Evolutionary conservation across 1,140 invertebrate genomes (phyloP), one percentile per base, ranked within the genome.

Genomic region (Piezodorus guildinii): DNA sequence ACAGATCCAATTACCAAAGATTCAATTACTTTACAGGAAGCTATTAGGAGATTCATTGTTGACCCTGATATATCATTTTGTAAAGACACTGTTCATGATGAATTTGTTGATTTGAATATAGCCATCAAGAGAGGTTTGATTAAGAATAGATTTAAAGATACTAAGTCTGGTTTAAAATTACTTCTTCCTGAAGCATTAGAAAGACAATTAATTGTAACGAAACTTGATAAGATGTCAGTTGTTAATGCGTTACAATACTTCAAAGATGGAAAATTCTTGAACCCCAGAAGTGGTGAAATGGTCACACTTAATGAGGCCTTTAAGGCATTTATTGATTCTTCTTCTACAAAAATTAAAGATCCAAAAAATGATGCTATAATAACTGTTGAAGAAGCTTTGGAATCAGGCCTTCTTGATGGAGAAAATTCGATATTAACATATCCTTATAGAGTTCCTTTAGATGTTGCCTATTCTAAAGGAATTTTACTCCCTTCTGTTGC

Each of bases 31-130:
- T 74, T 94, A 17, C 77, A 83, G 67, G 87, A 91, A 71, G 86
- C 87, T 15, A 82, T 94, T 46, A 81, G 84, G 70, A 81, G 86
- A 71, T 85, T 85, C 66, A 82, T 95, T 60, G 80, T 94, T 30
- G 87, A 94, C 76, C 81, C 86, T 3, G 86, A 85, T 66, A 88
- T 90, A 67, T 88, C 87, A n/a, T 81, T 87, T 72, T 85, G 89
- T 68, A 85, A 85, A 73, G 87, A 94, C 71, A 84, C 83, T 0
- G 81, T 81, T 70, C 81, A 80, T 56, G 81, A 86, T 60, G 80
- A 79, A 62, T 85, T 84, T 69, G 73, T 87, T 2, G 80, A 83
- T n/a, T 73, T 88, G 19, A 80, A 83, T 49, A 82, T 85, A 69
- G 86, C 86, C 51, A 72, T 89, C 61, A 76, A 79, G 43, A 79